Conservation (phyloP, 2,888 invertebrate species). For the Agrotis ipsilon region DNA sequence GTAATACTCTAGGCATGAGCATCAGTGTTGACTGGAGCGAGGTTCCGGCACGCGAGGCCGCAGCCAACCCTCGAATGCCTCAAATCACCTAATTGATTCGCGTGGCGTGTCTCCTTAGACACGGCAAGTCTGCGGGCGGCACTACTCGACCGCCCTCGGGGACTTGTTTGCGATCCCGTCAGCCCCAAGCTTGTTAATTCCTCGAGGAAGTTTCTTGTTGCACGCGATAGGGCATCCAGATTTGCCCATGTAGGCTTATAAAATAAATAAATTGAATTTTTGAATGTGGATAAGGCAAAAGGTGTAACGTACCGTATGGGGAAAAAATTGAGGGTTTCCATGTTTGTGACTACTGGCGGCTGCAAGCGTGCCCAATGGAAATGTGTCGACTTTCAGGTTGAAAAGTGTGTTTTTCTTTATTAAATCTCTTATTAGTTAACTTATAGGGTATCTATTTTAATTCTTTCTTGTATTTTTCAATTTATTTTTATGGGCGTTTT, state of each 20-base stretch:
- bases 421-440: too few relatives aligned
- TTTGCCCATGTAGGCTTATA: constrained; percentile 18
- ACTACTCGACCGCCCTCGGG: constrained; percentile 64
- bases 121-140: constrained; percentile 51
- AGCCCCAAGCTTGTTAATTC: constrained; percentile 75
- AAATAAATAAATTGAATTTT: background rate
- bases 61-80: constrained; percentile 69
- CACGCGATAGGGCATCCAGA: constrained; percentile 69
- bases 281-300: too few relatives aligned
- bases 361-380: too few relatives aligned
- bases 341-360: too few relatives aligned
- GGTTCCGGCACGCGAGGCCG: constrained; percentile 74
- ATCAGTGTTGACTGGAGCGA: constrained; percentile 67
- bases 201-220: constrained; percentile 67
- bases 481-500: too few relatives aligned
- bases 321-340: too few relatives aligned
- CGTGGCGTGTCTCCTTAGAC: constrained; percentile 74
- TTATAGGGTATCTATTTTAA: too few relatives aligned
- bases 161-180: constrained; percentile 73
- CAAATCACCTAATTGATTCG: constrained; percentile 84
- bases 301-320: too few relatives aligned
- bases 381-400: too few relatives aligned
- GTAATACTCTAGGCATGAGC: constrained; percentile 41
- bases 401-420: too few relatives aligned
- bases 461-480: too few relatives aligned